Conservation (phyloP, 2,797 vertebrate genomes). For the Artibeus jamaicensis region DNA sequence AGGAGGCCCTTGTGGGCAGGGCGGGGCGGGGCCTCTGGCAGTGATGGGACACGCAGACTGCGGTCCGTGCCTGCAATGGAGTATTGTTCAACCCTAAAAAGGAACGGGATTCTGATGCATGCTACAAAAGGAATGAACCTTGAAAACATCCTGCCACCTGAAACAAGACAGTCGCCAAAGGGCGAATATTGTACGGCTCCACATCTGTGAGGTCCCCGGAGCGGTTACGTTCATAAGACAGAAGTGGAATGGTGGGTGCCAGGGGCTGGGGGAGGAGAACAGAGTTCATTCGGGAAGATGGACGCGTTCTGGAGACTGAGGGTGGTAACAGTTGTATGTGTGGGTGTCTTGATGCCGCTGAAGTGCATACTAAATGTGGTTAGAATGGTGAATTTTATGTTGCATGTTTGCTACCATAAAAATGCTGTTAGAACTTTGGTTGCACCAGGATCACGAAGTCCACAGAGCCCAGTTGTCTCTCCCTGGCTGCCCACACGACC, state of each 20-base stretch:
- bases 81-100: not conserved
- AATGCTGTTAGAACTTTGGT: not conserved
- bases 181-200: not conserved
- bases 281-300: not conserved
- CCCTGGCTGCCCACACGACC: fast-evolving
- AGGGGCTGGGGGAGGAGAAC: not conserved
- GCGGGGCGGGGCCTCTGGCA: not conserved
- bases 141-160: not conserved
- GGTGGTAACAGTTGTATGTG: not conserved
- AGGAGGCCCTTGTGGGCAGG: not conserved
- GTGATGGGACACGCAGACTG: not conserved
- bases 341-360: not conserved
- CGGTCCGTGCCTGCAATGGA: not conserved
- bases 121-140: not conserved
- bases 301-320: not conserved
- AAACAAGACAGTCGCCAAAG: not conserved
- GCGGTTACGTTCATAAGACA: not conserved
- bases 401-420: not conserved
- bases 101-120: not conserved
- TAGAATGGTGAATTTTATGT: not conserved
- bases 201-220: not conserved
- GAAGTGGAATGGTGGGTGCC: not conserved
- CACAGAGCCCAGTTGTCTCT: not conserved
- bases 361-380: not conserved
- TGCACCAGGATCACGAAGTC: not conserved